Evolutionary conservation across 2,113 vertebrate genomes (phyloP).

Genomic region (Indri indri): DNA sequence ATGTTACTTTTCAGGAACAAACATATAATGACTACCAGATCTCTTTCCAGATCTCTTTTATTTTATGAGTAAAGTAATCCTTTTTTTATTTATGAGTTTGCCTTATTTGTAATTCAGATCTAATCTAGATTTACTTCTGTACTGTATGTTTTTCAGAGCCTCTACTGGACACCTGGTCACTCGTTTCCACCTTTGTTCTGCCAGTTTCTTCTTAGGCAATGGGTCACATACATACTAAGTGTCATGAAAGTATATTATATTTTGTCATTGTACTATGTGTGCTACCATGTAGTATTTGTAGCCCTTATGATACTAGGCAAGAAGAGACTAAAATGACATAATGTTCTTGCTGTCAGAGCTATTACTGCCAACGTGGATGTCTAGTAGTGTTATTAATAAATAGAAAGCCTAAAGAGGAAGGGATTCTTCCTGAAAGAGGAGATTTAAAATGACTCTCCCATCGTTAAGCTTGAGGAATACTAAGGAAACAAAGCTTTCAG

Average conservation of each 20-base stretch:
- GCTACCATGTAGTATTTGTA: constrained; percentile 49
- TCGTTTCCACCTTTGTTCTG: constrained; percentile 63
- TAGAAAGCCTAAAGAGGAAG: neutral
- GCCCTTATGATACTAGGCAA: constrained; percentile 33
- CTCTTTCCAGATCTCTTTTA: constrained; percentile 54
- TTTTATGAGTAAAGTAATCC: constrained; percentile 51
- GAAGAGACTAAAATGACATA: neutral
- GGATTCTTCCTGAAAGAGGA: neutral
- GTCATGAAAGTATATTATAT: constrained; percentile 33
- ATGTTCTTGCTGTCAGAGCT: neutral
- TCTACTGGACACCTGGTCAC: constrained; percentile 52
- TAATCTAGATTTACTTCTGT: constrained; percentile 53
- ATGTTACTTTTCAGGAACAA: constrained; percentile 47
- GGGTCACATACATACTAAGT: constrained; percentile 42
- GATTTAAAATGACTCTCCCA: neutral
- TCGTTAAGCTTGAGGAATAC: neutral
- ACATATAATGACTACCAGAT: constrained; percentile 59
- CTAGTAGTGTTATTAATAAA: neutral
- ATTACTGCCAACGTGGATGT: neutral
- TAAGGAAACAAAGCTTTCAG: neutral
- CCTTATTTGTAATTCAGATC: constrained; percentile 66
- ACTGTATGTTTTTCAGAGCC: constrained; percentile 50
- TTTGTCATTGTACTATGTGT: constrained; percentile 34
- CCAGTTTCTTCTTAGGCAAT: constrained; percentile 51
- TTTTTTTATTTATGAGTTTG: constrained; percentile 63